Conservation (phyloP, 2,113 vertebrate species). For the Hoplias malabaricus region DNA sequence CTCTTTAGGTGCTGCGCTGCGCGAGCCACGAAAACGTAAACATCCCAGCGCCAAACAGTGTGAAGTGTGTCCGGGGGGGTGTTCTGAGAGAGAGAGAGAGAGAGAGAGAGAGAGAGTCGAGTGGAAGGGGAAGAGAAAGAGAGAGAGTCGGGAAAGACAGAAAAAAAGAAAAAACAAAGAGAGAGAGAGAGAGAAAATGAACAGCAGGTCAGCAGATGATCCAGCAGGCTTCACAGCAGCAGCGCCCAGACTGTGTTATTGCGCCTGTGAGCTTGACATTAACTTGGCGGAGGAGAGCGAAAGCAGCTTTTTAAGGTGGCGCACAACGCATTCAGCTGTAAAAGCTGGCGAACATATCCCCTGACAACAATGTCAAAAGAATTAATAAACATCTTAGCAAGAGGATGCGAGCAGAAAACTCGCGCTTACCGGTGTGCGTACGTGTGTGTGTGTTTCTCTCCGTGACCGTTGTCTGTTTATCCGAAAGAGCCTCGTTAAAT, state of each 20-base stretch:
- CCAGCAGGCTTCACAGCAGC: slow-evolving; percentile 55
- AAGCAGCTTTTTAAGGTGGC: slow-evolving; percentile 58
- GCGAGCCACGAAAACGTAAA: slow-evolving; percentile 48
- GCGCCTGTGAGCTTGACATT: slow-evolving; percentile 56
- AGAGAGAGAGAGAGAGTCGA: background rate
- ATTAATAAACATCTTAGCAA: background rate
- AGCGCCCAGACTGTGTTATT: slow-evolving; percentile 52
- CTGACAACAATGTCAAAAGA: background rate
- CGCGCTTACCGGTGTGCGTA: background rate
- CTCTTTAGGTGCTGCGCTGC: background rate
- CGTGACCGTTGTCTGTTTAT: background rate
- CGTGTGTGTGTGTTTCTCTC: too few relatives aligned
- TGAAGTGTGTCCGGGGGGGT: background rate
- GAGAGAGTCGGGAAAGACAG: slow-evolving; percentile 24
- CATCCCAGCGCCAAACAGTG: slow-evolving; percentile 38
- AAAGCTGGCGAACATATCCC: slow-evolving; percentile 1
- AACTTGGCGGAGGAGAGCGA: slow-evolving; percentile 47
- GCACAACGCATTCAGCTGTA: background rate
- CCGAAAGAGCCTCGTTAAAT: background rate
- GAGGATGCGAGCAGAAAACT: background rate
- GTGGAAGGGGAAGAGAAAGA: background rate
- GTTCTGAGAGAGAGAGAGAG: slow-evolving; percentile 24
- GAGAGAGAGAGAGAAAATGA: slow-evolving; percentile 42
- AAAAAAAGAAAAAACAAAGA: slow-evolving; percentile 9
- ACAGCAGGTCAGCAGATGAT: slow-evolving; percentile 59